These are phyloP conservation scores for Eristalis intricaria DNA, from an alignment of 2,888 invertebrate species.

Conservation along the genomic window DNA sequence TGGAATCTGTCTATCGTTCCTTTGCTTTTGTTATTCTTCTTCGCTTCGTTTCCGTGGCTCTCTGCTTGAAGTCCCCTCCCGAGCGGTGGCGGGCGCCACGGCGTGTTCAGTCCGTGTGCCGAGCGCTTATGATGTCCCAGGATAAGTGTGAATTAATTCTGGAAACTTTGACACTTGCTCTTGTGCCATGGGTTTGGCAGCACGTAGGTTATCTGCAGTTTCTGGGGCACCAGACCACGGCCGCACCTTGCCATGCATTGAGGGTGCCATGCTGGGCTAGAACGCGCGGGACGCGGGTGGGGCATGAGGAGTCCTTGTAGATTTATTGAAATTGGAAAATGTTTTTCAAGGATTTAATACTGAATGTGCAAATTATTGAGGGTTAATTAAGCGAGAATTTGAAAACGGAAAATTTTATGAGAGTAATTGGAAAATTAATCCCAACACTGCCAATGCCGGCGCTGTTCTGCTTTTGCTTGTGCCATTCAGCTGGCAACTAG, in stretches of 20 bases:
- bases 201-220: background rate
- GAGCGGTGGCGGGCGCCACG: background rate
- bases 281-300: too few species aligned
- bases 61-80: background rate
- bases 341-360: constrained; percentile 67
- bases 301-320: constrained; percentile 6
- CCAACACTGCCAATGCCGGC: constrained; percentile 18
- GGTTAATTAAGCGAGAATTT: constrained; percentile 70
- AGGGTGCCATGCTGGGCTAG: background rate
- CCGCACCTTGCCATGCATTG: background rate
- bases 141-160: constrained; percentile 67
- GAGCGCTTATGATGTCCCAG: constrained; percentile 35
- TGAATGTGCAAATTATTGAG: constrained; percentile 68
- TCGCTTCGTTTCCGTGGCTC: background rate
- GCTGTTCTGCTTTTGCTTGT: background rate
- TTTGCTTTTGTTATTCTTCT: constrained; percentile 23
- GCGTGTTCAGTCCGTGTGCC: background rate
- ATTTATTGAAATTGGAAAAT: constrained; percentile 68
- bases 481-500: background rate
- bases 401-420: constrained; percentile 62
- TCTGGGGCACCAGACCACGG: background rate
- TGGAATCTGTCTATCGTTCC: constrained; percentile 45
- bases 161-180: constrained; percentile 65
- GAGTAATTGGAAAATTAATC: constrained; percentile 67
- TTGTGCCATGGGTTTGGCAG: constrained; percentile 12